These are phyloP conservation scores for Bombylius major DNA, from an alignment of 2,888 invertebrate species.

Conservation along the genomic window DNA sequence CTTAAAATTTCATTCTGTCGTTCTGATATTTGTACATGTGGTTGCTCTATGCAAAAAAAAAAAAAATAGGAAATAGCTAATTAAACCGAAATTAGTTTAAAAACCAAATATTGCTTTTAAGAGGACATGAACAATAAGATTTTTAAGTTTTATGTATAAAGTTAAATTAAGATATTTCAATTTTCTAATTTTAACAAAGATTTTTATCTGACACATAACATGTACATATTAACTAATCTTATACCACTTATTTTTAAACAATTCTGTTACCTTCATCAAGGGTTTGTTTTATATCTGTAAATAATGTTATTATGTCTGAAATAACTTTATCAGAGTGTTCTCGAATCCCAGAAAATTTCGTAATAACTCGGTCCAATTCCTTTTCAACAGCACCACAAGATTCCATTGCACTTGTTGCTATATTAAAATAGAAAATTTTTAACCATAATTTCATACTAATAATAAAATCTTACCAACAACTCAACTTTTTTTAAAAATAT, in stretches of 20 bases:
- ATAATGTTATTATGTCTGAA: constrained; percentile 26
- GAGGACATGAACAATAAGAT: too few relatives aligned
- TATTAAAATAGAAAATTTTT: too few relatives aligned
- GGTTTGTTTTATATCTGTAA: constrained; percentile 28
- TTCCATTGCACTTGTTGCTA: constrained; percentile 19
- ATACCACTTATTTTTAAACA: not conserved
- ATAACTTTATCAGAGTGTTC: constrained; percentile 30
- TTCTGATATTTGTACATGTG: constrained; percentile 47
- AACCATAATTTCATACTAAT: too few relatives aligned
- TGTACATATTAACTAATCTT: too few relatives aligned
- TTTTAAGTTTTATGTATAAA: too few relatives aligned
- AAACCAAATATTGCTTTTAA: too few relatives aligned
- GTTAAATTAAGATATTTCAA: too few relatives aligned
- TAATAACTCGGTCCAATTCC: constrained; percentile 33
- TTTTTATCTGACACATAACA: too few relatives aligned
- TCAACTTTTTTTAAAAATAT: too few relatives aligned
- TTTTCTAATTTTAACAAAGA: too few relatives aligned
- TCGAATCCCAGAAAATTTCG: constrained; percentile 32
- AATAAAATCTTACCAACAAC: too few relatives aligned
- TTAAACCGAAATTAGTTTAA: too few relatives aligned
- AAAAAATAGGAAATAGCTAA: not conserved
- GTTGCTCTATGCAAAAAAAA: not conserved
- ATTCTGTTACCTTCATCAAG: constrained; percentile 23
- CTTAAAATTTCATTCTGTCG: constrained; percentile 59
- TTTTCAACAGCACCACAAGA: constrained; percentile 34